These are phyloP conservation scores for Apamea monoglypha DNA, from an alignment of 2,888 invertebrate species.

Conservation along the genomic window DNA sequence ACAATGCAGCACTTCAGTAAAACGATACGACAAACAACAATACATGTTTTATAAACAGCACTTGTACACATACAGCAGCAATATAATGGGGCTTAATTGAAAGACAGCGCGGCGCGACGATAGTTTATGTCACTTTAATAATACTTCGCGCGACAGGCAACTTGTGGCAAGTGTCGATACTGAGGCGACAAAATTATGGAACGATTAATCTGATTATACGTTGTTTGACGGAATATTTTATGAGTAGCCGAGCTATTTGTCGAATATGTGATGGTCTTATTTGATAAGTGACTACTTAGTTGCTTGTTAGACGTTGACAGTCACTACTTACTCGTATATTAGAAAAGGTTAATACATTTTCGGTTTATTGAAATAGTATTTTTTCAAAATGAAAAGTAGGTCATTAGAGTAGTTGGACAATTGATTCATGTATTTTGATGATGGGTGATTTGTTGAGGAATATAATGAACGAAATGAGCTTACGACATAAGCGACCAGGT, in stretches of 20 bases:
- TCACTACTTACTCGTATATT: not conserved
- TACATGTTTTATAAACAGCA: constrained; percentile 67
- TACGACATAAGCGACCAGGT: not conserved
- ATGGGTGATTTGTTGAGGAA: not conserved
- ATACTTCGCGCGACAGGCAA: constrained; percentile 39
- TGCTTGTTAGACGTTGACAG: not conserved
- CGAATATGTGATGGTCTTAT: constrained; percentile 20
- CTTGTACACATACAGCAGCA: constrained; percentile 42
- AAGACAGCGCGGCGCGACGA: constrained; percentile 65
- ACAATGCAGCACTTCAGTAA: constrained; percentile 16
- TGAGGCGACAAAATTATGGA: constrained; percentile 26
- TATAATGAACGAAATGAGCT: no score
- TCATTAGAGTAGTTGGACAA: not conserved
- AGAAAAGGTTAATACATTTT: not conserved
- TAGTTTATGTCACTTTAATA: constrained; percentile 64
- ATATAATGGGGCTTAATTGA: constrained; percentile 75
- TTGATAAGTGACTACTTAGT: not conserved
- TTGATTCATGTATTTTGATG: not conserved
- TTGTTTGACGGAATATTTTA: constrained; percentile 32
- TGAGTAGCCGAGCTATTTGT: constrained; percentile 13
- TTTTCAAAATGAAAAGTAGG: not conserved
- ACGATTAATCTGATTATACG: constrained; percentile 29
- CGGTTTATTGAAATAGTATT: not conserved
- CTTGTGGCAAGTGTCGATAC: constrained; percentile 45
- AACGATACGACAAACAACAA: constrained; percentile 41